phyloP scores from a whole-genome alignment of 2,113 vertebrate genomes.

The Empidonax alnorum region DNA sequence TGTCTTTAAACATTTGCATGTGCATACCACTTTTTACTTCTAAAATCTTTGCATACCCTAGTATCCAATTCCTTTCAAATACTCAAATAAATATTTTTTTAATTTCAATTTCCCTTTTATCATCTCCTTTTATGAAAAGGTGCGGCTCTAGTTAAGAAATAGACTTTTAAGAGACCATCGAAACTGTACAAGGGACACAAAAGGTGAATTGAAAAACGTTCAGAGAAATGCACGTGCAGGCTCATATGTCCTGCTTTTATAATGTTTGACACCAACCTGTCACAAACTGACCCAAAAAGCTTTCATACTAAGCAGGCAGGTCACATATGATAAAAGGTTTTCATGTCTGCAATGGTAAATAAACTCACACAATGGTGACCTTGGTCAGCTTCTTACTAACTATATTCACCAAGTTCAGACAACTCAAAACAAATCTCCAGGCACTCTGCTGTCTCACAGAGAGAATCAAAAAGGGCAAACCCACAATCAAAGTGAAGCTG shows the following conservation, averaged over 20 bases:
- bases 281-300: neutral
- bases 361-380: constrained; percentile 54
- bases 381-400: constrained; percentile 60
- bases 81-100: neutral
- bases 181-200: neutral
- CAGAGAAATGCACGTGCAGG: neutral
- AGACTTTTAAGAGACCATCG: neutral
- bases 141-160: neutral
- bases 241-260: neutral
- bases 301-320: constrained; percentile 13
- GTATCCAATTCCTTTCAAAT: neutral
- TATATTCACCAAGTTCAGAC: constrained; percentile 69
- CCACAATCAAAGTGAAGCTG: constrained; percentile 74
- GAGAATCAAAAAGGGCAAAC: constrained; percentile 75
- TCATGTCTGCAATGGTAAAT: constrained; percentile 36
- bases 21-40: neutral
- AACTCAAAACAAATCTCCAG: constrained; percentile 78
- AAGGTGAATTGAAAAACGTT: neutral
- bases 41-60: neutral
- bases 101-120: neutral
- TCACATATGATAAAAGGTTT: constrained; percentile 32
- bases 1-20: neutral
- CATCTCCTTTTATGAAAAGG: neutral
- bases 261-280: neutral
- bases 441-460: constrained; percentile 70